Evolutionary conservation across 2,888 invertebrate genomes (phyloP).

Genomic region (Ctenicera cuprea): DNA sequence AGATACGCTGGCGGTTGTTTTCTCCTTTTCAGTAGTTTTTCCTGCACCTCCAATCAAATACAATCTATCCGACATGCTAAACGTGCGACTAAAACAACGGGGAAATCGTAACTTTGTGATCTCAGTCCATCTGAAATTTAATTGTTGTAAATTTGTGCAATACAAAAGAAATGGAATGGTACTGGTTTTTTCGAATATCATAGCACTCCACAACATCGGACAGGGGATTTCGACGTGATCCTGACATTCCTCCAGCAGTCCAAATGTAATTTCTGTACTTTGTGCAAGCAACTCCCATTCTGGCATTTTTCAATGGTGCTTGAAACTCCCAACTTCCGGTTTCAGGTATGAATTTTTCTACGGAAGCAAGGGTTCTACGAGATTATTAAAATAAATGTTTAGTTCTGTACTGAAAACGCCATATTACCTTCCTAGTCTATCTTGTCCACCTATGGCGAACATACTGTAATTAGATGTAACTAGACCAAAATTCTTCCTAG

Average conservation of each 20-base stretch:
- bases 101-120: conserved; percentile 75
- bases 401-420: background rate
- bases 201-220: conserved; percentile 80
- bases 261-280: conserved; percentile 81
- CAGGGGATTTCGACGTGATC: conserved; percentile 75
- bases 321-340: conserved; percentile 77
- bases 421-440: conserved; percentile 74
- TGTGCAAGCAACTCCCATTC: conserved; percentile 78
- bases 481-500: conserved; percentile 82
- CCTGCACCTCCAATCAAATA: conserved; percentile 83
- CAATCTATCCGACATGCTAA: conserved; percentile 77
- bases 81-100: conserved; percentile 74
- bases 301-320: conserved; percentile 76
- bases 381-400: conserved; percentile 7
- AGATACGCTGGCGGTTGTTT: conserved; percentile 76
- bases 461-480: conserved; percentile 80
- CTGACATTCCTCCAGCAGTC: conserved; percentile 84
- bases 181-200: conserved; percentile 78
- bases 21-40: conserved; percentile 74
- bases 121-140: conserved; percentile 75
- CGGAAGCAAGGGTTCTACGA: conserved; percentile 76
- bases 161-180: conserved; percentile 47
- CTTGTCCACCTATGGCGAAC: conserved; percentile 84
- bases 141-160: background rate
- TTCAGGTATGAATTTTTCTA: conserved; percentile 78